Evolutionary conservation across 2,113 vertebrate species (phyloP), one percentile per base, ranked within the genome.

Genomic region (Cynoglossus semilaevis): DNA sequence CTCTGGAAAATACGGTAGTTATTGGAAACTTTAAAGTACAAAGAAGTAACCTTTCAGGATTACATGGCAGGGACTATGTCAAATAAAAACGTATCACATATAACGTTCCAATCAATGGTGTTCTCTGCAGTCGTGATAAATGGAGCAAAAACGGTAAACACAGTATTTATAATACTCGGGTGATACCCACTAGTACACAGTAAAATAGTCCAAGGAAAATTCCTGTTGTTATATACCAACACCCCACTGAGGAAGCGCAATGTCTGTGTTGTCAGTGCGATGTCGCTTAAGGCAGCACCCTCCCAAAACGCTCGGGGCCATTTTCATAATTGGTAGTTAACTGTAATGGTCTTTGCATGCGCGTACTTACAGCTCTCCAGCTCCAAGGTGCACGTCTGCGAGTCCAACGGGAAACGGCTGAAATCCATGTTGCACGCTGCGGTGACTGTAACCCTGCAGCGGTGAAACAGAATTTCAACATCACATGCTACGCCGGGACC

Each of bases 381-480:
- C 87, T 98, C 96, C 85, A 98, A 72, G 0, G 95, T 93, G 72
- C 96, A 98, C 0, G 94, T 97, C 90, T 98, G 96, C 1, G 96
- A 93, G 84, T 98, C 96, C 85, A 98, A 70, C n/a, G 96, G 96
- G 58, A 98, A 98, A 22, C 84, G 93, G 54, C 95, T 97, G 88
- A 98, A 97, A 86, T 98, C 96, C 96, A 98, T 98, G 85, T 97
- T 98, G 80, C 96, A 98, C 55, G 96, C 96, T 36, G 96, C 93
- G 8, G 96, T 98, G 44, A 98, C 96, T 0, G 96, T 98, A 70
- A 98, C 91, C 88, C 96, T 98, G 75, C 16, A 85, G 59, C 74
- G 0, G 0, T 81, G 79, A 79, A 43, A 37, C 16, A n/a, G 18
- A 63, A 42, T 13, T 56, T 70, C 19, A 76, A 63, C 19, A 4